Conservation (phyloP, 2,113 vertebrate species). For the Solenodon paradoxus region DNA sequence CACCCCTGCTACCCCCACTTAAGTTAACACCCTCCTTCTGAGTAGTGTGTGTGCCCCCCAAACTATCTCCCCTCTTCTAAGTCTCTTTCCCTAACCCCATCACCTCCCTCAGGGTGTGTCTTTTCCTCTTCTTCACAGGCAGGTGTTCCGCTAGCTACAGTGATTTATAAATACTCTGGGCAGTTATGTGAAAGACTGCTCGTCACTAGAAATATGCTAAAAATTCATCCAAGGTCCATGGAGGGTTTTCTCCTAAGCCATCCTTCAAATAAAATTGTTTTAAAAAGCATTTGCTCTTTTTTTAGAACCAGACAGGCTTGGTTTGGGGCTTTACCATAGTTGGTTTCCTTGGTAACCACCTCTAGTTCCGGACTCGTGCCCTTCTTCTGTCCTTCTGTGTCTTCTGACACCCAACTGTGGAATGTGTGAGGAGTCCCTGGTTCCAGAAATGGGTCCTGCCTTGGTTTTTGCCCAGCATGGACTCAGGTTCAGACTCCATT, state of each 20-base stretch:
- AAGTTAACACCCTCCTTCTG: background rate
- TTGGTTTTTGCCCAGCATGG: background rate
- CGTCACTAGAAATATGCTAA: slow-evolving; percentile 25
- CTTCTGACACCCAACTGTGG: background rate
- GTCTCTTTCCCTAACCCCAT: background rate
- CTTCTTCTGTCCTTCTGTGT: background rate
- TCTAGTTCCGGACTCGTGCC: background rate
- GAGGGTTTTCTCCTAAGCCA: slow-evolving; percentile 9
- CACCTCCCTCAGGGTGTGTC: too few relatives aligned
- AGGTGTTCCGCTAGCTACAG: background rate
- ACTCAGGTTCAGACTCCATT: background rate
- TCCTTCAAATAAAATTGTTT: background rate
- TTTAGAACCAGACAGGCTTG: background rate
- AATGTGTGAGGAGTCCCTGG: background rate
- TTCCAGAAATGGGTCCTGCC: background rate
- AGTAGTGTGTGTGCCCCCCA: background rate
- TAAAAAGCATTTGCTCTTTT: background rate
- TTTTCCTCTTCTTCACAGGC: background rate
- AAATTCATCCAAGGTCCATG: background rate
- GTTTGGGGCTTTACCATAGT: slow-evolving; percentile 3
- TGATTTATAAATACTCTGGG: background rate
- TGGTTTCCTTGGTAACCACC: slow-evolving; percentile 53
- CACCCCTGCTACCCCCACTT: background rate
- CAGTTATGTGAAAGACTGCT: background rate
- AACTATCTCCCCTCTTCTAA: background rate